Evolutionary conservation across 2,797 vertebrate genomes (phyloP), one percentile per base, ranked within the genome.

Genomic region (Tragelaphus oryx): DNA sequence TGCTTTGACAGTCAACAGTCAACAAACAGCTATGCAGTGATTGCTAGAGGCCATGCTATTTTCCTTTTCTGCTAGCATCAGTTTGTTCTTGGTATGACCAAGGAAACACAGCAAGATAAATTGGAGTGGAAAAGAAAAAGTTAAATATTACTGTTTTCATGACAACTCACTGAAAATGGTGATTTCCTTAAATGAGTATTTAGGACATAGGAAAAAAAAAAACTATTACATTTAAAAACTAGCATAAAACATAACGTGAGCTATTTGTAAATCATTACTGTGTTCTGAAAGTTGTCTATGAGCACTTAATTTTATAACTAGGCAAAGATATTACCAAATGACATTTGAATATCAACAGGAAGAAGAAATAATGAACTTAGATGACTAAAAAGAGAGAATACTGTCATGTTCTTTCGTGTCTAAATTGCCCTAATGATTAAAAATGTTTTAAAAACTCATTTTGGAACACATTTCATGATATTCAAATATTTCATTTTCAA

Each of bases 311-410:
- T 96, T 91, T 91, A 90, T 65, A 93, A 74, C 20, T 30, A 82
- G 87, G 62, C 79, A 82, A 95, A 93, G 75, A 91, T 50, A 90
- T 83, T 93, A 37, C 68, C 41, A 89, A 91, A 46, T 96, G 62
- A 89, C n/a, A 94, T 65, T 4, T 91, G 41, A 95, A 13, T 33
- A 81, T 48, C 41, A 94, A 75, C 3, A 90, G 30, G 54, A 24
- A 84, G 87, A 95, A 75, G 24, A 96, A 96, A 93, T 81, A 94
- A 89, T 75, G 82, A 91, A 55, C 6, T 33, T 78, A 75, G 28
- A 93, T 30, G 6, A 84, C 50, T 48, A 48, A 59, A 74, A 86
- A 90, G 59, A 55, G 37, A 93, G 48, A 86, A 60, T 44, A 93
- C 18, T 78, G 62, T 83, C 85, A 60, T 33, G 7, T 89, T 93